Evolutionary conservation across 2,113 vertebrate species (phyloP), one percentile per base, ranked within the genome.

Genomic region (Oncorhynchus gorbuscha): DNA sequence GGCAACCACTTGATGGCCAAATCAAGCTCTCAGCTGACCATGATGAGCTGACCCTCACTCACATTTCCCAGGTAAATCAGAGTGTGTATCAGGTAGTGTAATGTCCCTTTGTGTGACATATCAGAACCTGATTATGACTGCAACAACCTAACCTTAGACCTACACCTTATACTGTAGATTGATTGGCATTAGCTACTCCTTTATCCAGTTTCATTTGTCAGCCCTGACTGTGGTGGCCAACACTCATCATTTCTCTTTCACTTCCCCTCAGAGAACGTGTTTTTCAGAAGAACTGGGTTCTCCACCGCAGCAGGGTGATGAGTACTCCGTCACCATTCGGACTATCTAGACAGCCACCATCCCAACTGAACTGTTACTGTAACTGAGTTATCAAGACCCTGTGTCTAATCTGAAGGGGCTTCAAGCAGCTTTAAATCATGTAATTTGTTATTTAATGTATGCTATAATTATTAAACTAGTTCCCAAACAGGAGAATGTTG

Each of bases 21-120:
- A 6, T 61, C 9, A 35, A 69, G 49, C 66, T 14, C 24, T 49
- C 11, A 22, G n/a, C 49, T 22, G 65, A 58, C 14, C 48, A 67
- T 30, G 72, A 77, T 62, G 75, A 62, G 35, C 4, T 68, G 67
- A 39, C 79, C 81, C 79, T 78, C 67, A 75, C 59, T 48, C 39
- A 81, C 11, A 77, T 71, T 45, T 68, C 28, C 58, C 28, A 12
- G 51, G 66, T 71, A 69, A 6, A 39, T 28, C 9, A 28, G 8
- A 30, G 24, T 24, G 9, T 24, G n/a, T n/a, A 64, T 64, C 55
- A 4, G 6, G 55, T 58, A 20, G 20, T 20, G 20, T 58, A 14
- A 58, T 20, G 55, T 5, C 55, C 13, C 55, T 58, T 58, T 58
- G 55, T 58, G 55, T 58, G 55, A 58, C 55, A 58, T 58, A 45